phyloP scores from a whole-genome alignment of 37 sponge, comb jelly and placozoan genomes.

The Petrosia ficiformis region DNA sequence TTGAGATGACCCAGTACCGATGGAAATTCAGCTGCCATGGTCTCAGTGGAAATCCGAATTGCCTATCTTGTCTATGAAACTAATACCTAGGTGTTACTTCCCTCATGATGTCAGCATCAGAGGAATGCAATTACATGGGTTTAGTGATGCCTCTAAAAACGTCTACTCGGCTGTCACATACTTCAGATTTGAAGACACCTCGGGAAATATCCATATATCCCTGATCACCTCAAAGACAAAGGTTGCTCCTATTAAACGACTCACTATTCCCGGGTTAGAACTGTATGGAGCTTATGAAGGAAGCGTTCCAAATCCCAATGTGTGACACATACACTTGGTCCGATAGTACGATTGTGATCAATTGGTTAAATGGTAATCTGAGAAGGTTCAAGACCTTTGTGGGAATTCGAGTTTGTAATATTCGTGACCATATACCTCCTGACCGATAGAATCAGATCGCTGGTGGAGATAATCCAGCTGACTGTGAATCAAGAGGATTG shows the following conservation, averaged over 20 bases:
- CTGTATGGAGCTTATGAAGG: conserved; percentile 3
- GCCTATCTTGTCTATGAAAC: neutral
- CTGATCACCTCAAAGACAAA: conserved; percentile 7
- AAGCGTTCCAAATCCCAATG: neutral
- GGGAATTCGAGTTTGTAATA: conserved; percentile 7
- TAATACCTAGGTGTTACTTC: conserved; percentile 24
- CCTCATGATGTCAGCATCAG: neutral
- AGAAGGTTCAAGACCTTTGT: conserved; percentile 18
- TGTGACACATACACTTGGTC: conserved; percentile 1
- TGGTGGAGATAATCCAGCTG: conserved; percentile 14
- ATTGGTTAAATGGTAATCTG: conserved; percentile 14
- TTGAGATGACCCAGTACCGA: conserved; percentile 34
- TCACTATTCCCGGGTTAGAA: conserved; percentile 3
- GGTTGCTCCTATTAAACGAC: conserved; percentile 8
- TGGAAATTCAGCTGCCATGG: conserved; percentile 10
- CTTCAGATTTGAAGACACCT: conserved; percentile 19
- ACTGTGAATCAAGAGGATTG: conserved; percentile 12
- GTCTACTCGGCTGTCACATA: conserved; percentile 39
- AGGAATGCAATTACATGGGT: conserved; percentile 32
- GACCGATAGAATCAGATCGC: conserved; percentile 12
- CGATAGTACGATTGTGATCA: conserved; percentile 5
- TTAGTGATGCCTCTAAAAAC: conserved; percentile 29
- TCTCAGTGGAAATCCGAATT: conserved; percentile 20
- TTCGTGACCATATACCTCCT: conserved; percentile 3
- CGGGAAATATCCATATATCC: neutral